Evolutionary conservation across 2,113 vertebrate genomes (phyloP).

Genomic region (Megaceryle maxima): DNA sequence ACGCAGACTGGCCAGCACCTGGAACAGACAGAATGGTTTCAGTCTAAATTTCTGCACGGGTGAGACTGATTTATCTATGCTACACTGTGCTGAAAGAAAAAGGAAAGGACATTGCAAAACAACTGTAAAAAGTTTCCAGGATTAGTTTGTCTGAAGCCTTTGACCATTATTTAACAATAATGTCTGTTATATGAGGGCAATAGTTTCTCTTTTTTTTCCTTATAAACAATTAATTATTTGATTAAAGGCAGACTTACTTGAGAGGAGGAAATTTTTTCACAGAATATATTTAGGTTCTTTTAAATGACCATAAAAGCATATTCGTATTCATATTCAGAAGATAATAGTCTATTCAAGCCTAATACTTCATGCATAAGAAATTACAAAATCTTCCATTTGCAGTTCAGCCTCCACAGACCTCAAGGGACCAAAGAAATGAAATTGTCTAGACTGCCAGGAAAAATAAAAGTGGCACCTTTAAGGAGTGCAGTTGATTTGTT

Average conservation of each 20-base stretch:
- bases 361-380: background rate
- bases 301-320: background rate
- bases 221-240: constrained; percentile 12
- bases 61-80: background rate
- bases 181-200: background rate
- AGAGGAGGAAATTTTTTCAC: background rate
- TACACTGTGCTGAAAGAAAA: background rate
- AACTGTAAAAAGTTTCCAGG: background rate
- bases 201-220: background rate
- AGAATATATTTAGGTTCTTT: background rate
- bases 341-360: background rate
- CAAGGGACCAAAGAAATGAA: background rate
- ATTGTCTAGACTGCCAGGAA: background rate
- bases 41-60: background rate
- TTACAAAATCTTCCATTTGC: background rate
- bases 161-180: background rate
- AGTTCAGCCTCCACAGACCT: background rate
- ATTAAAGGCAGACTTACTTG: background rate
- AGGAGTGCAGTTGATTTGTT: background rate
- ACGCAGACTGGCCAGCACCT: constrained; percentile 84
- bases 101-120: background rate
- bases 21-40: constrained; percentile 19
- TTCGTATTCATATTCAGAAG: background rate
- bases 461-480: background rate
- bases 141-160: background rate